These are phyloP conservation scores for Patiria pectinifera DNA, from an alignment of 53 echinoderm and acorn worm genomes.

Conservation along the genomic window DNA sequence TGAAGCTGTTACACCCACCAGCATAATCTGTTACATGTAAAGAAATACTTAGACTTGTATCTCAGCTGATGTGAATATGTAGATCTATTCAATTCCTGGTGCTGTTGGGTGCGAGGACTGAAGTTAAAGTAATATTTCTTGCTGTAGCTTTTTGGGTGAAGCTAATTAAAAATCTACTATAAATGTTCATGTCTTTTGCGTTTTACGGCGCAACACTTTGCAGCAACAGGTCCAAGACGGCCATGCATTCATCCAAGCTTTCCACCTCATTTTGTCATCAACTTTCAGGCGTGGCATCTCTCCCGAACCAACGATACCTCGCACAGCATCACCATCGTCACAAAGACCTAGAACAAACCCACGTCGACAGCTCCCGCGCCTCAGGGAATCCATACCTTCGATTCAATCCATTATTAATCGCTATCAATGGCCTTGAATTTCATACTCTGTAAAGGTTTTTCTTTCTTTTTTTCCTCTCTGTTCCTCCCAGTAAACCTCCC, in stretches of 20 bases:
- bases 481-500: background rate
- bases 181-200: too few relatives aligned
- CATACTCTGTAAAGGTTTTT: background rate
- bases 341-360: background rate
- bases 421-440: conserved; percentile 35
- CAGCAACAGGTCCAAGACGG: too few relatives aligned
- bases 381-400: background rate
- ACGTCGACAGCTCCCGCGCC: background rate
- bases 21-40: too few relatives aligned
- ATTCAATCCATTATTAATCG: conserved; percentile 21
- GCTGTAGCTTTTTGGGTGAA: too few relatives aligned
- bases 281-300: background rate
- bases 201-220: too few relatives aligned
- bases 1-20: too few relatives aligned
- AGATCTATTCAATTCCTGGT: background rate
- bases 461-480: background rate
- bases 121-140: too few relatives aligned
- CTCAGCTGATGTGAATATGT: too few relatives aligned
- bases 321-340: background rate
- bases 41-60: too few relatives aligned
- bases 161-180: too few relatives aligned
- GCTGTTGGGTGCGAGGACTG: too few relatives aligned
- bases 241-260: too few relatives aligned
- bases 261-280: background rate
- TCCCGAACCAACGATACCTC: background rate